Conservation (phyloP, 2,113 vertebrate genomes). For the Neomonachus schauinslandi region DNA sequence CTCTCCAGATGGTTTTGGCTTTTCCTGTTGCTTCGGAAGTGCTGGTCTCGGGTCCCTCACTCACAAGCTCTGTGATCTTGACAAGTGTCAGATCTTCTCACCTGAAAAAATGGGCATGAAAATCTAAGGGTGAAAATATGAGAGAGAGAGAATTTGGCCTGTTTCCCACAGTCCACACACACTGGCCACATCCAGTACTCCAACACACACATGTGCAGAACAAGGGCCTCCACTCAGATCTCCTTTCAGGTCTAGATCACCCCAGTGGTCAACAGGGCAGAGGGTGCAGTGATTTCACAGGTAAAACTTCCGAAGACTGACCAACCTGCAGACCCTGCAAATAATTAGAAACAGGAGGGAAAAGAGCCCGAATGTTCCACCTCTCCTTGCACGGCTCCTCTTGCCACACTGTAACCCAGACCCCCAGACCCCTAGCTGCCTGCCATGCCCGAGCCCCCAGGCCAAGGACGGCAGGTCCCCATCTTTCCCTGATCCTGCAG, state of each 20-base stretch:
- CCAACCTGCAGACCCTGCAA: background rate
- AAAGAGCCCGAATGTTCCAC: background rate
- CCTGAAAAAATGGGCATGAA: background rate
- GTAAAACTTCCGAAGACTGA: background rate
- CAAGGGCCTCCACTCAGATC: background rate
- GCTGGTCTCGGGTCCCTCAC: too few relatives aligned
- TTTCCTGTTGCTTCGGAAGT: background rate
- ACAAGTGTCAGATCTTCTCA: background rate
- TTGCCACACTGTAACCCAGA: background rate
- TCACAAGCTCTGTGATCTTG: background rate
- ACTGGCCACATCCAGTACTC: rapidly evolving
- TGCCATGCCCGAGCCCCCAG: background rate
- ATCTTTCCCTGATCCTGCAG: rapidly evolving
- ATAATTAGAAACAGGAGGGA: background rate
- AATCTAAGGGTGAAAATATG: background rate
- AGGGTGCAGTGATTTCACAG: background rate
- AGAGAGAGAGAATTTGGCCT: background rate
- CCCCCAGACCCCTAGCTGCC: background rate
- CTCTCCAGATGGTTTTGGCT: rapidly evolving
- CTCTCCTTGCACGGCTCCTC: too few relatives aligned
- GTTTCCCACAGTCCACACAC: background rate
- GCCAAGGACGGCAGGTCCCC: background rate
- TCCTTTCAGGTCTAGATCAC: background rate
- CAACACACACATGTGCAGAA: rapidly evolving
- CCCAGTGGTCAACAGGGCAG: background rate